These are phyloP conservation scores for Pachyrhynchus sulphureomaculatus DNA, from an alignment of 1,140 invertebrate genomes.

Conservation along the genomic window DNA sequence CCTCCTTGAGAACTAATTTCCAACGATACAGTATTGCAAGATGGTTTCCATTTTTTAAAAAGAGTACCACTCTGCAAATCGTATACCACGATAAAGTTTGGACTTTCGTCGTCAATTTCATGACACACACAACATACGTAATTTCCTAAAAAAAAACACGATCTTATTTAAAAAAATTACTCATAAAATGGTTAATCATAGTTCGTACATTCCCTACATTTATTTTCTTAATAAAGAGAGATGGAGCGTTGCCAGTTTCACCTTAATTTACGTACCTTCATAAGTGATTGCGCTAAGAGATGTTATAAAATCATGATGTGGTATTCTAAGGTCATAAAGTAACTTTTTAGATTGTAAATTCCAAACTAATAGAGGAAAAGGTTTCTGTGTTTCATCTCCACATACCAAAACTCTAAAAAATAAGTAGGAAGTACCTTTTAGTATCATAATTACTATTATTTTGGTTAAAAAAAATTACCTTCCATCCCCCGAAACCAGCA, in stretches of 20 bases:
- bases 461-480: no score
- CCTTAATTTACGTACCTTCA: constrained; percentile 65
- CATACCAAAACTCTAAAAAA: constrained; percentile 74
- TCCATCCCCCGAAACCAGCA: constrained; percentile 84
- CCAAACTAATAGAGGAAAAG: constrained; percentile 86
- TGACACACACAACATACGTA: constrained; percentile 69
- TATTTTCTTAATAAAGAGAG: no score
- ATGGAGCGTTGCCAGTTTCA: no score
- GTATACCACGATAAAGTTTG: constrained; percentile 89
- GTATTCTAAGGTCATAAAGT: constrained; percentile 82
- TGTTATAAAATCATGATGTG: constrained; percentile 86
- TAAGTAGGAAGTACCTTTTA: constrained; percentile 2
- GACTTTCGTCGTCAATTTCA: constrained; percentile 77
- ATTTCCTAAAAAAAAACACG: constrained; percentile 52
- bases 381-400: constrained; percentile 89
- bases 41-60: constrained; percentile 89
- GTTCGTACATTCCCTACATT: background rate
- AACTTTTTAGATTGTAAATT: constrained; percentile 80
- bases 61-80: constrained; percentile 89
- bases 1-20: constrained; percentile 78
- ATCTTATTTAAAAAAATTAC: constrained; percentile 9
- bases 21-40: constrained; percentile 73
- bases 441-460: constrained; percentile 12
- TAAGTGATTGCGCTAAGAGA: constrained; percentile 81
- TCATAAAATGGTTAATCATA: background rate